Conservation (phyloP, 1,140 invertebrate genomes). For the Pteromalus puparum region DNA sequence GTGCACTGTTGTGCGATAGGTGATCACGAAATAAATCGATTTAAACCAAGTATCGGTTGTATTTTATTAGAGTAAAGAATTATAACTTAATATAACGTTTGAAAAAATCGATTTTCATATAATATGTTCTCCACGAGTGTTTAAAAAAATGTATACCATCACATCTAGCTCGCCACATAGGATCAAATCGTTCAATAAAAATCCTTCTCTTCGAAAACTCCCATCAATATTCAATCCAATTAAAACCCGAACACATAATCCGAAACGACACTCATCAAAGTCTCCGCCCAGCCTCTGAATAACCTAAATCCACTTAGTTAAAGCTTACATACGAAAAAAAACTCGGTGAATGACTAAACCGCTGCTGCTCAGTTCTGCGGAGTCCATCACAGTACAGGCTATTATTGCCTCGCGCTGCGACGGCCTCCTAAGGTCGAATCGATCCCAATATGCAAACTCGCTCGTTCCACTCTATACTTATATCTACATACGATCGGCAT, state of each 20-base stretch:
- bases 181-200: background rate
- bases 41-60: no score
- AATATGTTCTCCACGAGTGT: no score
- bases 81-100: no score
- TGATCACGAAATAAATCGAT: no score
- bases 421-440: background rate
- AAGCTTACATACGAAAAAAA: background rate
- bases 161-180: no score
- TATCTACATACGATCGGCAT: background rate
- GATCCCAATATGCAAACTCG: slow-evolving; percentile 14
- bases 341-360: background rate
- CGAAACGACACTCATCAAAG: background rate
- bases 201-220: background rate
- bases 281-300: background rate
- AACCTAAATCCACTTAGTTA: background rate
- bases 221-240: background rate
- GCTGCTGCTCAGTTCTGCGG: background rate
- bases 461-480: background rate
- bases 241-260: no score
- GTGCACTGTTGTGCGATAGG: no score
- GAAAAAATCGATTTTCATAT: no score
- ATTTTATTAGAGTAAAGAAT: no score
- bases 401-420: background rate
- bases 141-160: no score
- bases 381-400: background rate